Evolutionary conservation across 2,888 invertebrate genomes (phyloP).

Genomic region (Phaedon cochleariae): DNA sequence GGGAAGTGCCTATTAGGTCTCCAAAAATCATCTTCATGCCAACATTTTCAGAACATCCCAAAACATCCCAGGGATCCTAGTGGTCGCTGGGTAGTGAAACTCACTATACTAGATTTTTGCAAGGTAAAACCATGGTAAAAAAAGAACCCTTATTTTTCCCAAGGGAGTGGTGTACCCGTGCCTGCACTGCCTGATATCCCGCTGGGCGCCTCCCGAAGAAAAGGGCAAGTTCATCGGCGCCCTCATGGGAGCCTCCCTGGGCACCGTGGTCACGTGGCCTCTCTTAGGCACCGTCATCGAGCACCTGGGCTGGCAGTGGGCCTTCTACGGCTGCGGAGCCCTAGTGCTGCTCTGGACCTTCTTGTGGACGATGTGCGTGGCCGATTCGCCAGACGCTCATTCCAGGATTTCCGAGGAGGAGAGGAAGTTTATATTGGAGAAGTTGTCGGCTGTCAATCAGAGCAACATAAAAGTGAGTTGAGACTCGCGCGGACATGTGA

Average conservation of each 20-base stretch:
- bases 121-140: no score
- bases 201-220: slow-evolving; percentile 78
- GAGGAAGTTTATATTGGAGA: slow-evolving; percentile 63
- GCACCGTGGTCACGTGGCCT: slow-evolving; percentile 75
- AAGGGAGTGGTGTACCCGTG: slow-evolving; percentile 72
- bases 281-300: slow-evolving; percentile 72
- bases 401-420: slow-evolving; percentile 65
- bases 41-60: no score
- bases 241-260: slow-evolving; percentile 76
- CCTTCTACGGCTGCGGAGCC: slow-evolving; percentile 53
- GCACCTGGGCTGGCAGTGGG: slow-evolving; percentile 71
- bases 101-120: no score
- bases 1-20: no score
- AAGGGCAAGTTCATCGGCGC: slow-evolving; percentile 76
- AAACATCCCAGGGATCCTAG: no score
- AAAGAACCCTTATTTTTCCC: no score
- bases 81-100: no score
- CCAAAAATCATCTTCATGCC: no score
- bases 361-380: slow-evolving; percentile 64
- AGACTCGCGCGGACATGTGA: no score
- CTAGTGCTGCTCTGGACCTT: slow-evolving; percentile 53
- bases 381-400: slow-evolving; percentile 66
- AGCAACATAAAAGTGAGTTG: slow-evolving; percentile 38
- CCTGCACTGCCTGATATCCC: slow-evolving; percentile 71
- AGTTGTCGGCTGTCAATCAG: slow-evolving; percentile 23